Base-by-base conservation (phyloP, 2,113 vertebrate genomes). In the Scytalopus superciliaris region DNA sequence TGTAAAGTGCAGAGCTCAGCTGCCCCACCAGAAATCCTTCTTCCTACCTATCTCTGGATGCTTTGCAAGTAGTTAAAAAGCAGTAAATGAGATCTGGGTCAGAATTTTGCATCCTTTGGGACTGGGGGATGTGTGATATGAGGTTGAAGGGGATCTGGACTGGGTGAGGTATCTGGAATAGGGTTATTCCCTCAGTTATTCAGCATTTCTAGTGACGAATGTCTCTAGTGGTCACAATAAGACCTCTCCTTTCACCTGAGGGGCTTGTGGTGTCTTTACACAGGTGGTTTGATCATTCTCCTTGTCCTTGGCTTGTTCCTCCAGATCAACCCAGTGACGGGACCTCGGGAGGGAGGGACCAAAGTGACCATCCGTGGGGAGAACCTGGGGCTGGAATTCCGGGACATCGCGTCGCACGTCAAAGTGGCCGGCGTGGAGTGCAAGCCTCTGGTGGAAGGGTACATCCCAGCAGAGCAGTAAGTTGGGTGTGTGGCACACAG, bases 391-490 rank as follows among this genome's bases (percentile, higher is more conserved):
- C 97, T 99, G 97, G 99, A 99, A 47, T 99, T 99, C 97, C 96
- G 97, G 50, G 99, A 99, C 92, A 99, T 99, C 14, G 98, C 99
- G 5, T 98, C 97, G 28, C 98, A 99, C 0, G 99, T 99, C 93
- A 99, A 98, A 89, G 99, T 99, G 94, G 99, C 99, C 0, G 99
- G 99, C 3, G 99, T 99, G 95, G 99, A 99, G 40, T 99, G 99
- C 95, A 98, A 96, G 28, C 99, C 99, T 0, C 97, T 99, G 87
- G 98, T 98, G 14, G 99, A 99, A 12, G 99, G 99, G 84, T 99
- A 99, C 97, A 98, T 99, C 94, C 99, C 99, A 18, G 99, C 99
- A 6, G 99, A 99, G 91, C 99, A 99, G 99, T 99, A 97, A 99
- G 99, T 99, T 78, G 53, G 42, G 68, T 85, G 81, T 90, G 87